These are phyloP conservation scores for Erethizon dorsatum DNA, from an alignment of 2,797 vertebrate species.

Conservation along the genomic window DNA sequence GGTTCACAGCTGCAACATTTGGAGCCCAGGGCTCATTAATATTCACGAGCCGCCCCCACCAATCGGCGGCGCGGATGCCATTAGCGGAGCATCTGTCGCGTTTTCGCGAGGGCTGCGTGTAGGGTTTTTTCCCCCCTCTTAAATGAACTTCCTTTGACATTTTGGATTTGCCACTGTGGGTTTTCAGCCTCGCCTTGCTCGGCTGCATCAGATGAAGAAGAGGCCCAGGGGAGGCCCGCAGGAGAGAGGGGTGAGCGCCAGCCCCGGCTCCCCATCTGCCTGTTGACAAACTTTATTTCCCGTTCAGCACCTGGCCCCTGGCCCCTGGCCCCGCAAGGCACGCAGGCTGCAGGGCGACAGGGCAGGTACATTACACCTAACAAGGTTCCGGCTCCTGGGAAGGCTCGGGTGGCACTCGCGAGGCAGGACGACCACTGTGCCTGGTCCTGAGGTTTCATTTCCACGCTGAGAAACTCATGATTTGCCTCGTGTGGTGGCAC, in stretches of 20 bases:
- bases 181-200: conserved; percentile 73
- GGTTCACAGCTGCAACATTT: conserved; percentile 90
- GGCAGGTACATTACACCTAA: conserved; percentile 87
- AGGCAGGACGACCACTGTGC: neutral
- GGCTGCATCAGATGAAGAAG: conserved; percentile 70
- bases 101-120: conserved; percentile 84
- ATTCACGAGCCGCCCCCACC: conserved; percentile 88
- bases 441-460: conserved; percentile 63
- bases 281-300: conserved; percentile 85
- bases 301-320: conserved; percentile 86
- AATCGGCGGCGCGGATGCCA: conserved; percentile 85
- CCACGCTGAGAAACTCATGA: conserved; percentile 82
- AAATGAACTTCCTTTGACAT: conserved; percentile 90
- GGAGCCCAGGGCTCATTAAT: conserved; percentile 88
- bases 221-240: conserved; percentile 76
- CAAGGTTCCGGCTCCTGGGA: conserved; percentile 75
- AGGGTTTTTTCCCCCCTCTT: conserved; percentile 77
- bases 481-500: neutral
- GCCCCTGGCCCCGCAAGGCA: conserved; percentile 82
- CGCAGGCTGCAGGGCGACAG: conserved; percentile 68
- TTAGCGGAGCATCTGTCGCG: conserved; percentile 88
- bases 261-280: conserved; percentile 81
- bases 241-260: conserved; percentile 72
- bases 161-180: conserved; percentile 84
- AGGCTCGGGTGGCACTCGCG: neutral